These are phyloP conservation scores for Archivesica marissinica DNA, from an alignment of 1,140 invertebrate species.

Conservation along the genomic window DNA sequence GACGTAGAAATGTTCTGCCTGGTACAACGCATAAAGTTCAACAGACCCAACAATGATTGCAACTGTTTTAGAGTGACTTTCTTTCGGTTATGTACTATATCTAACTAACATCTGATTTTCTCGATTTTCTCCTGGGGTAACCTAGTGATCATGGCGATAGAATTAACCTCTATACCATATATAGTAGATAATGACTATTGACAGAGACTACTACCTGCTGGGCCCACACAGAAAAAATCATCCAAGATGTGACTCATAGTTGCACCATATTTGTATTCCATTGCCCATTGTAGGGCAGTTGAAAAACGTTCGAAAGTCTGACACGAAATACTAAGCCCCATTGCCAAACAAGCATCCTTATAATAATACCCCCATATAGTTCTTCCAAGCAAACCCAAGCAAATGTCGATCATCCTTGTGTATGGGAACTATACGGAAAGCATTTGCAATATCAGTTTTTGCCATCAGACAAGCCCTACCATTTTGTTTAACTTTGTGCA, in stretches of 20 bases:
- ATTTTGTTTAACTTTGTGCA: background rate
- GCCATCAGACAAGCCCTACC: background rate
- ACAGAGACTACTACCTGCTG: background rate
- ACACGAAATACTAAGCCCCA: background rate
- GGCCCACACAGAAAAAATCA: background rate
- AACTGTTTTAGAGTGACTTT: conserved; percentile 7
- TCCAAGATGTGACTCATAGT: conserved; percentile 5
- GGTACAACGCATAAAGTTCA: conserved; percentile 47
- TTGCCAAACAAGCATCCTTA: background rate
- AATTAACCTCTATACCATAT: background rate
- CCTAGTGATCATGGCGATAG: background rate
- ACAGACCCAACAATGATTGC: conserved; percentile 39
- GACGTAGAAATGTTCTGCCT: conserved; percentile 25
- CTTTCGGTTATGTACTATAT: background rate
- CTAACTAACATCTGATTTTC: background rate
- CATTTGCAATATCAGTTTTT: background rate
- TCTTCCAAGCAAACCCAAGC: background rate
- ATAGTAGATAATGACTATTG: background rate
- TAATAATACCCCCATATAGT: background rate
- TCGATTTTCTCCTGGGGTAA: background rate
- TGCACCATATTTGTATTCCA: background rate
- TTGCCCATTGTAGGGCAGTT: background rate
- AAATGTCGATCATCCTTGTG: background rate
- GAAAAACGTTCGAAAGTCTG: background rate
- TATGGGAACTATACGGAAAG: background rate